Evolutionary conservation across 1,140 invertebrate genomes (phyloP).

Genomic region (Monomorium pharaonis): DNA sequence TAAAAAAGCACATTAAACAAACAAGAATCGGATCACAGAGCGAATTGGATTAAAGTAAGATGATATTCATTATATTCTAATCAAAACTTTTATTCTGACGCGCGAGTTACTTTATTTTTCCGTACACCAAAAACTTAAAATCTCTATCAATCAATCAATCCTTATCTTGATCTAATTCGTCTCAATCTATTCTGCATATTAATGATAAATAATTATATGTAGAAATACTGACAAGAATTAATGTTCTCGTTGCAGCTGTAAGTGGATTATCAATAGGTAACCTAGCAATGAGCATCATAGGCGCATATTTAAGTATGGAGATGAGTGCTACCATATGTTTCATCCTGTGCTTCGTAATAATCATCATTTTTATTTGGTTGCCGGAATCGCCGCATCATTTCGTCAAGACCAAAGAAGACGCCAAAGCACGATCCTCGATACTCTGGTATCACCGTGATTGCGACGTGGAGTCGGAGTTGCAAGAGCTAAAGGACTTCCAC

Average conservation of each 20-base stretch:
- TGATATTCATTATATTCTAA: too few relatives aligned
- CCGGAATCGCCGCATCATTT: constrained; percentile 91
- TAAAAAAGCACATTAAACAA: background rate
- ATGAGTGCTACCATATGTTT: constrained; percentile 86
- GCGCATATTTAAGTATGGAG: constrained; percentile 86
- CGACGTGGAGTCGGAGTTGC: constrained; percentile 87
- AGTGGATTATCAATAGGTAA: constrained; percentile 86
- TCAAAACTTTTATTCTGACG: too few relatives aligned
- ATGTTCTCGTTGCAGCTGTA: constrained; percentile 68
- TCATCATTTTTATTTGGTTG: constrained; percentile 88
- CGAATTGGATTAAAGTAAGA: too few relatives aligned
- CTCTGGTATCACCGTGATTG: constrained; percentile 86
- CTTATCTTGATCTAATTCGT: too few relatives aligned
- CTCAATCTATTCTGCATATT: too few relatives aligned
- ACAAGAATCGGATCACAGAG: too few relatives aligned
- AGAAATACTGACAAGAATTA: constrained; percentile 60
- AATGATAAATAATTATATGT: background rate
- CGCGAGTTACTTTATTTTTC: too few relatives aligned
- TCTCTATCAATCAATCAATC: too few relatives aligned
- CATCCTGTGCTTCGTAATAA: constrained; percentile 85
- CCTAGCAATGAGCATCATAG: constrained; percentile 88
- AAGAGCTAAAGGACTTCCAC: constrained; percentile 86
- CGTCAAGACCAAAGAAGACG: constrained; percentile 85
- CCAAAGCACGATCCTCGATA: constrained; percentile 87
- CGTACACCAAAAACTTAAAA: too few relatives aligned